Conservation (phyloP, 2,888 invertebrate species). For the Heliconius sara region DNA sequence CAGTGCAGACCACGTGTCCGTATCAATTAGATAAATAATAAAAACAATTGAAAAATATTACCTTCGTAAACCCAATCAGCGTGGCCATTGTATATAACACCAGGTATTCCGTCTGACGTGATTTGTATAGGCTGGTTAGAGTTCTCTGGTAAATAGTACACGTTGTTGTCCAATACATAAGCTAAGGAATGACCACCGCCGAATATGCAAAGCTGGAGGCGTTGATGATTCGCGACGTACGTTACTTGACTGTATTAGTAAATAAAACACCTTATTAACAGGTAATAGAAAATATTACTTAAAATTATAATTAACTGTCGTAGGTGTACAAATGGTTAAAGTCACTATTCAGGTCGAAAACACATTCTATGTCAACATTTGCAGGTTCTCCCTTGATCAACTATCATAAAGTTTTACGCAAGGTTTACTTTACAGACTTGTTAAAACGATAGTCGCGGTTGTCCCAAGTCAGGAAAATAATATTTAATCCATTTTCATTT, state of each 20-base stretch:
- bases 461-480: background rate
- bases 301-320: no score
- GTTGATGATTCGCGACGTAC: conserved; percentile 80
- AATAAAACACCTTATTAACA: conserved; percentile 15
- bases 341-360: background rate
- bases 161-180: conserved; percentile 88
- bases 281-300: background rate
- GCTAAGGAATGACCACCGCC: conserved; percentile 80
- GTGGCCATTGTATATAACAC: conserved; percentile 91
- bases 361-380: background rate
- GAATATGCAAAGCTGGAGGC: conserved; percentile 86
- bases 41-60: conserved; percentile 57
- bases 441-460: background rate
- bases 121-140: conserved; percentile 70
- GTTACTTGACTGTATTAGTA: conserved; percentile 60
- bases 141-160: conserved; percentile 84
- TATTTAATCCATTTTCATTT: background rate
- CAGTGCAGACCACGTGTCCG: background rate
- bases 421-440: background rate
- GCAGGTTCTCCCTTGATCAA: background rate
- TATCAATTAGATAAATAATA: background rate
- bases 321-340: background rate
- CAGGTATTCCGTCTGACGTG: conserved; percentile 86
- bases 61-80: conserved; percentile 98
- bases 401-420: background rate